Evolutionary conservation across 2,888 invertebrate species (phyloP).

Genomic region (Archips crataeganus): DNA sequence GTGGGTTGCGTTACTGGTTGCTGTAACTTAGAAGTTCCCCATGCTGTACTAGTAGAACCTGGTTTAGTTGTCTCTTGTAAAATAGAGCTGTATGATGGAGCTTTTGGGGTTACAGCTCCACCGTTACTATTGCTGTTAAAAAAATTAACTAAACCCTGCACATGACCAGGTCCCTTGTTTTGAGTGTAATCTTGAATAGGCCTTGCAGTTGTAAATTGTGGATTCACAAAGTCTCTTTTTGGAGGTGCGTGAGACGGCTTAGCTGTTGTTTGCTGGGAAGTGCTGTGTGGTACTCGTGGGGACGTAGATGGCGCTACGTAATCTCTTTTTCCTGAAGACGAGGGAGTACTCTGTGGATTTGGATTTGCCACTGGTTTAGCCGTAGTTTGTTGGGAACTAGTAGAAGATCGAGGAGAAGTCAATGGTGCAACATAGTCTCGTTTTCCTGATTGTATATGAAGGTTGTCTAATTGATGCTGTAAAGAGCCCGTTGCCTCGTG

Average conservation of each 20-base stretch:
- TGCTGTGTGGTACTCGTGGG: constrained; percentile 51
- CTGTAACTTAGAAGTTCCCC: constrained; percentile 46
- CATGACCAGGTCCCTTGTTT: constrained; percentile 60
- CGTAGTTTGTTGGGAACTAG: constrained; percentile 43
- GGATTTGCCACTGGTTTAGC: constrained; percentile 53
- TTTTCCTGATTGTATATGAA: constrained; percentile 43
- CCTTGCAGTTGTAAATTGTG: constrained; percentile 54
- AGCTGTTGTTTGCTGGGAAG: constrained; percentile 40
- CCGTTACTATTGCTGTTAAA: constrained; percentile 64
- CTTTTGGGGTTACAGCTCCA: constrained; percentile 54
- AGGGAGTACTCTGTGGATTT: constrained; percentile 12
- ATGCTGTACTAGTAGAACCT: constrained; percentile 40
- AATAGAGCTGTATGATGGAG: constrained; percentile 75
- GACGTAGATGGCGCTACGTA: constrained; percentile 66
- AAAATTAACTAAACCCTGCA: constrained; percentile 75
- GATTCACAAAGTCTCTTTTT: constrained; percentile 62
- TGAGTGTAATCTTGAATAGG: constrained; percentile 51
- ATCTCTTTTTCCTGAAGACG: constrained; percentile 61
- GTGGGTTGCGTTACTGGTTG: constrained; percentile 49
- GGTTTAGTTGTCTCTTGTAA: constrained; percentile 57
- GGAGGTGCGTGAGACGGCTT: constrained; percentile 39
- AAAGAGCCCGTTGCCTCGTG: constrained; percentile 69
- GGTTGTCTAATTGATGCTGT: constrained; percentile 53
- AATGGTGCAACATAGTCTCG: constrained; percentile 48
- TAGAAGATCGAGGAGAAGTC: constrained; percentile 24